phyloP scores from a whole-genome alignment of 2,113 vertebrate genomes.

The Perognathus longimembris region DNA sequence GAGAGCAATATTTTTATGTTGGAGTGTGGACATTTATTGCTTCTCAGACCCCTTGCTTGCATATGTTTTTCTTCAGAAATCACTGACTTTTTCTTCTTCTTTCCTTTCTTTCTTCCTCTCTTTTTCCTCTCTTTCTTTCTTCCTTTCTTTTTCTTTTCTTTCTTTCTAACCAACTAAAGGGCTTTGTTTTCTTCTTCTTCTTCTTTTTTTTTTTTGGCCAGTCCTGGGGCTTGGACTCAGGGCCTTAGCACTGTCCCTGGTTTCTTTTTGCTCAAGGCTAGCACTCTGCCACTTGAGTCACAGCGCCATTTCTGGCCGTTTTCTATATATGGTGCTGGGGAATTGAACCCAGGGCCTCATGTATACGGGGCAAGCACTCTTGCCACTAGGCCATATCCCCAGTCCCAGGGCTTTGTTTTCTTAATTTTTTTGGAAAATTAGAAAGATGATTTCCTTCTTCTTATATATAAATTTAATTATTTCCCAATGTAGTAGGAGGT shows the following conservation, averaged over 20 bases:
- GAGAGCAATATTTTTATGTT: slow-evolving; percentile 74
- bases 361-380: too few species aligned
- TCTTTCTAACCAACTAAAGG: slow-evolving; percentile 48
- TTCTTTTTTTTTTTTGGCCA: too few species aligned
- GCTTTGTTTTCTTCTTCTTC: not conserved
- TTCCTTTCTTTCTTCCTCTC: too few species aligned
- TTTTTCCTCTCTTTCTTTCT: slow-evolving; percentile 70
- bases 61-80: slow-evolving; percentile 69
- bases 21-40: slow-evolving; percentile 79
- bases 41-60: slow-evolving; percentile 69
- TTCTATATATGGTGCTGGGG: too few species aligned
- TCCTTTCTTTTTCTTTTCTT: too few species aligned
- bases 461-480: slow-evolving; percentile 15
- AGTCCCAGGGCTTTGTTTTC: slow-evolving; percentile 26
- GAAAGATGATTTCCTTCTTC: not conserved
- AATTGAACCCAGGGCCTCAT: too few species aligned
- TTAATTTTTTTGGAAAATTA: slow-evolving; percentile 7
- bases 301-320: too few species aligned
- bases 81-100: slow-evolving; percentile 62
- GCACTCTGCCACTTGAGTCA: too few species aligned
- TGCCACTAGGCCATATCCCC: too few species aligned
- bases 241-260: too few species aligned
- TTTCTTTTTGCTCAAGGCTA: too few species aligned
- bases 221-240: too few species aligned
- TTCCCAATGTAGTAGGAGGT: not conserved